A percentile compares a stretch with the other conserved stretches of the same genome.
These are phyloP conservation scores for Alviniconcha strummeri DNA, from an alignment of 2,888 invertebrate genomes.

Conservation along the genomic window DNA sequence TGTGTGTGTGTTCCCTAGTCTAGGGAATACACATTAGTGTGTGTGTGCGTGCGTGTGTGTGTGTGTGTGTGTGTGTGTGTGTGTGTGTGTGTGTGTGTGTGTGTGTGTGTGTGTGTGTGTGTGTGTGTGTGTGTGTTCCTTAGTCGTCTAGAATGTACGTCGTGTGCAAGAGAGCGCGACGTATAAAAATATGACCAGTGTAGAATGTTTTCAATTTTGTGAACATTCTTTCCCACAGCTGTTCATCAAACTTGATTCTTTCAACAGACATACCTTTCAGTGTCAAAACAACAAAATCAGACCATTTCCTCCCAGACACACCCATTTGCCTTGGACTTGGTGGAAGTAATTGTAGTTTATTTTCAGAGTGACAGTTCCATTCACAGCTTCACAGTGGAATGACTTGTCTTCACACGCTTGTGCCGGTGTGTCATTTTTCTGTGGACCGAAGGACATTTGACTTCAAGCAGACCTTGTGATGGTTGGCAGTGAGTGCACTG, in stretches of 20 bases:
- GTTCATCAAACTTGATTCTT: constrained; percentile 14
- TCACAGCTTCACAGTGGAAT: not conserved
- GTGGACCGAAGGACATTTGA: not conserved
- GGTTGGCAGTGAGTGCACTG: not conserved
- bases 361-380: not conserved
- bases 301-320: constrained; percentile 3
- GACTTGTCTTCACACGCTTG: not conserved
- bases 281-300: constrained; percentile 28
- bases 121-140: too few species aligned
- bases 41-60: too few species aligned
- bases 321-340: constrained; percentile 21
- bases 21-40: too few species aligned
- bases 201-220: not conserved
- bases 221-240: not conserved
- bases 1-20: too few species aligned
- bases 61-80: too few species aligned
- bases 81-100: too few species aligned
- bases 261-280: constrained; percentile 15
- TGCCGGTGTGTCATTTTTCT: not conserved
- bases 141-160: too few species aligned
- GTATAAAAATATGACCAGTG: too few species aligned
- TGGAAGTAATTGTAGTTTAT: not conserved
- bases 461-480: not conserved
- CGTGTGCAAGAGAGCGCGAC: too few species aligned
- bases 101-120: too few species aligned